Percentiles rank a stretch among this genome's conserved stretches.
Evolutionary conservation across 2,797 vertebrate species (phyloP).

Genomic region (Tokudaia muenninki): DNA sequence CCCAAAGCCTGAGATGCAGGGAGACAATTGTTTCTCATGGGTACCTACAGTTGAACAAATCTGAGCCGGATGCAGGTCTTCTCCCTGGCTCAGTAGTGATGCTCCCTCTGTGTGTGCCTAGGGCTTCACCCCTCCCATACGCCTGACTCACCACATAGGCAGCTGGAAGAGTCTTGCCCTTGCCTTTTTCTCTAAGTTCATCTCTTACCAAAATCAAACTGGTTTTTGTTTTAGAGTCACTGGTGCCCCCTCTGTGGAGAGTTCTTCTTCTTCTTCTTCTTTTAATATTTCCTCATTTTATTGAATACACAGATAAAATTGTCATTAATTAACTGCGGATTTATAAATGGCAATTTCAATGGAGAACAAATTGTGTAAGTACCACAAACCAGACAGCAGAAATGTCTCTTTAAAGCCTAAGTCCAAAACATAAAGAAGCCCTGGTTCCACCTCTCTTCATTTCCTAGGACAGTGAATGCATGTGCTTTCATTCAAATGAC

Average conservation of each 20-base stretch:
- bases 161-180: neutral
- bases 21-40: neutral
- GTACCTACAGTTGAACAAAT: neutral
- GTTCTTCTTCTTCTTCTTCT: neutral
- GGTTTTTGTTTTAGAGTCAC: neutral
- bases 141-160: neutral
- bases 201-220: neutral
- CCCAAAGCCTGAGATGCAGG: neutral
- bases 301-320: conserved; percentile 87
- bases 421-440: conserved; percentile 63
- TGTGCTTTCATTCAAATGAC: conserved; percentile 41
- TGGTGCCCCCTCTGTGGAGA: no score
- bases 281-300: conserved; percentile 88
- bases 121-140: accelerated
- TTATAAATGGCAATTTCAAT: conserved; percentile 84
- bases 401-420: conserved; percentile 75
- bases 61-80: neutral
- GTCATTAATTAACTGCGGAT: conserved; percentile 85
- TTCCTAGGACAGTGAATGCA: neutral
- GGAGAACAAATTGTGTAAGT: conserved; percentile 82
- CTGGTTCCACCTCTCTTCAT: conserved; percentile 67
- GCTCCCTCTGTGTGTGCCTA: neutral
- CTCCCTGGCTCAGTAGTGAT: neutral
- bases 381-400: conserved; percentile 78
- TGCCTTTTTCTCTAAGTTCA: neutral